A percentile compares a stretch with the other conserved stretches of the same genome.
Evolutionary conservation across 2,888 invertebrate genomes (phyloP).

Genomic region (Drosophila ustulata): DNA sequence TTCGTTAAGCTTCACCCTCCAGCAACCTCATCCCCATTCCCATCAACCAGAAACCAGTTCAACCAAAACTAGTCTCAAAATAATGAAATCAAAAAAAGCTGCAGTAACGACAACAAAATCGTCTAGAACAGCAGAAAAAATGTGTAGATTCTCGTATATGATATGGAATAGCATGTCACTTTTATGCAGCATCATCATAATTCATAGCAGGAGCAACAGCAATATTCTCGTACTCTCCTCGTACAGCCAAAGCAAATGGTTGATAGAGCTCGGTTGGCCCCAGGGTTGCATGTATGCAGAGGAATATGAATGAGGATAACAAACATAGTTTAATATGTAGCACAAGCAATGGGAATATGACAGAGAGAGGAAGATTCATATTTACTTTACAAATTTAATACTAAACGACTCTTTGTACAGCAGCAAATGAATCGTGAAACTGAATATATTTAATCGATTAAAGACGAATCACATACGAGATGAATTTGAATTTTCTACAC

Average conservation of each 20-base stretch:
- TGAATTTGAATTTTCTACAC: too few species aligned
- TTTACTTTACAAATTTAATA: background rate
- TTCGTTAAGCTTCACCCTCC: slow-evolving; percentile 44
- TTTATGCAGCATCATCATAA: slow-evolving; percentile 74
- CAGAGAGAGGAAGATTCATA: background rate
- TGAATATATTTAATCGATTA: background rate
- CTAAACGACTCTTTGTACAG: background rate
- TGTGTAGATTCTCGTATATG: slow-evolving; percentile 44
- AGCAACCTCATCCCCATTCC: background rate
- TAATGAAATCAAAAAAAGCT: slow-evolving; percentile 28
- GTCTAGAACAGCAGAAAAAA: slow-evolving; percentile 58
- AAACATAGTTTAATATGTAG: background rate
- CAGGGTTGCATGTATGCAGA: background rate
- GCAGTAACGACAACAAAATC: slow-evolving; percentile 35
- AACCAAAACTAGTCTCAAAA: slow-evolving; percentile 37
- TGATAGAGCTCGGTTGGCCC: slow-evolving; percentile 5
- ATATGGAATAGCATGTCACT: slow-evolving; percentile 63
- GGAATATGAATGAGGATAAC: slow-evolving; percentile 2
- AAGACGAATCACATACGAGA: background rate
- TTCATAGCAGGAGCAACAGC: slow-evolving; percentile 43
- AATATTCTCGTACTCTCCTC: background rate
- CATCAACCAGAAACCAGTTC: slow-evolving; percentile 13
- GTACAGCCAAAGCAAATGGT: slow-evolving; percentile 26
- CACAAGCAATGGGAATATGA: background rate
- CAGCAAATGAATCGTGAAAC: background rate